A percentile compares a stretch with the other conserved stretches of the same genome.
Conservation (phyloP, 2,797 vertebrate species). For the Sebastes matsubarae region DNA sequence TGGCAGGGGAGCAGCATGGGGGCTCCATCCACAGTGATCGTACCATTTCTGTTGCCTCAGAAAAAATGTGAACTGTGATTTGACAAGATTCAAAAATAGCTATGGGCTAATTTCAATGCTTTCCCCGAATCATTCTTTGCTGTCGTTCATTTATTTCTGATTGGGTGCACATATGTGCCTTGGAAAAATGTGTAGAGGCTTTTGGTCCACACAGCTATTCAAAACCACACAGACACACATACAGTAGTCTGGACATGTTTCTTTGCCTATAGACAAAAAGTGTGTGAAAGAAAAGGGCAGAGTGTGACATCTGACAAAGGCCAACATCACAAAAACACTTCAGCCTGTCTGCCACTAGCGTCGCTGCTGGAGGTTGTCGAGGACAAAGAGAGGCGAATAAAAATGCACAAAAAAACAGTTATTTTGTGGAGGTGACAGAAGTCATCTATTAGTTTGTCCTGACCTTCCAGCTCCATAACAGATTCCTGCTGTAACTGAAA, state of each 20-base stretch:
- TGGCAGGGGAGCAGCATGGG: constrained; percentile 13
- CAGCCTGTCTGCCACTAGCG: constrained; percentile 48
- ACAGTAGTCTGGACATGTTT: constrained; percentile 8
- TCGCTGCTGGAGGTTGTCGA: constrained; percentile 48
- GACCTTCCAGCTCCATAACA: constrained; percentile 10
- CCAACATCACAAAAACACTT: constrained; percentile 69
- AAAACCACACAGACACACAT: constrained; percentile 21
- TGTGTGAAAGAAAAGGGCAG: constrained; percentile 72
- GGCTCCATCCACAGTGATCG: not conserved
- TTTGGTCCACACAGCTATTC: not conserved
- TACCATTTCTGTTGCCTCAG: not conserved
- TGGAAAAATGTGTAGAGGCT: not conserved
- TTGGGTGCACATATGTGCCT: not conserved
- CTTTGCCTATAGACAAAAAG: constrained; percentile 29
- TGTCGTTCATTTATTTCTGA: not conserved
- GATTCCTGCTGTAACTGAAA: constrained; percentile 25
- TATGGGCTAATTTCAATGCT: not conserved
- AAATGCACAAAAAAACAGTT: constrained; percentile 33
- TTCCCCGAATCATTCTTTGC: not conserved
- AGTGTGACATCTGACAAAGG: constrained; percentile 73
- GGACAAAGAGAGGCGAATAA: constrained; percentile 15
- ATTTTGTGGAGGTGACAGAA: constrained; percentile 32
- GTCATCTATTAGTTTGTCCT: constrained; percentile 26
- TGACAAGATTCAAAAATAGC: constrained; percentile 20
- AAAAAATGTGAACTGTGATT: constrained; percentile 20